Conservation (phyloP, 2,113 vertebrate species). For the Rhabdomys dilectus region DNA sequence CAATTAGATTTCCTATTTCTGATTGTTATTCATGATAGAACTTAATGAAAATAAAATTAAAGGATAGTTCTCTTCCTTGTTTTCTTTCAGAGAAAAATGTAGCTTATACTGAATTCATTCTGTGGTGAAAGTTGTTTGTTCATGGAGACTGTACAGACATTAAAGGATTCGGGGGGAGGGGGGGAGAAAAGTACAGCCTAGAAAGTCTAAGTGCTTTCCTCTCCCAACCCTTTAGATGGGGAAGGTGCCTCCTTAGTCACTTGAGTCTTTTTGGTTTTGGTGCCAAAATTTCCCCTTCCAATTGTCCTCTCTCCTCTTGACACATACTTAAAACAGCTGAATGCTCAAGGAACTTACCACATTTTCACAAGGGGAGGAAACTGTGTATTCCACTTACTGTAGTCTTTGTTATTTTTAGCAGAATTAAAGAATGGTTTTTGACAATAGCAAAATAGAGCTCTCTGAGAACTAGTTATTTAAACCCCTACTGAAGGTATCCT, state of each 20-base stretch:
- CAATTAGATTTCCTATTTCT: neutral
- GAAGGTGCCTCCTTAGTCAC: slow-evolving; percentile 32
- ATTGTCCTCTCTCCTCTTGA: slow-evolving; percentile 34
- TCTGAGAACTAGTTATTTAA: slow-evolving; percentile 81
- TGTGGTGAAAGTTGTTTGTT: slow-evolving; percentile 45
- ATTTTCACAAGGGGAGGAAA: slow-evolving; percentile 52
- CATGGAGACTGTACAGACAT: neutral
- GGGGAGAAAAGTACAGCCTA: neutral
- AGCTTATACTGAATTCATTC: slow-evolving; percentile 19
- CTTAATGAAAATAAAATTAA: slow-evolving; percentile 45
- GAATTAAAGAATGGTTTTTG: slow-evolving; percentile 78
- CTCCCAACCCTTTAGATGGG: neutral
- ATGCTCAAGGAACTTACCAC: slow-evolving; percentile 54
- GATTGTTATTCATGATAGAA: neutral
- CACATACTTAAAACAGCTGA: slow-evolving; percentile 62
- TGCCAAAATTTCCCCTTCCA: slow-evolving; percentile 38
- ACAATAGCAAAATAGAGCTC: slow-evolving; percentile 79
- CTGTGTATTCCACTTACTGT: slow-evolving; percentile 72
- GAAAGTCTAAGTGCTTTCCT: slow-evolving; percentile 22
- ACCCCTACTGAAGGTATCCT: slow-evolving; percentile 77
- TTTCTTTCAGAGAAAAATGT: slow-evolving; percentile 39
- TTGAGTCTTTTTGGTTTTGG: neutral
- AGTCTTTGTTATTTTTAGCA: slow-evolving; percentile 84
- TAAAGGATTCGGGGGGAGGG: neutral
- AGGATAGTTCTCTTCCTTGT: slow-evolving; percentile 28